Evolutionary conservation across 2,888 invertebrate species (phyloP).

Genomic region (Pheosia gnoma): DNA sequence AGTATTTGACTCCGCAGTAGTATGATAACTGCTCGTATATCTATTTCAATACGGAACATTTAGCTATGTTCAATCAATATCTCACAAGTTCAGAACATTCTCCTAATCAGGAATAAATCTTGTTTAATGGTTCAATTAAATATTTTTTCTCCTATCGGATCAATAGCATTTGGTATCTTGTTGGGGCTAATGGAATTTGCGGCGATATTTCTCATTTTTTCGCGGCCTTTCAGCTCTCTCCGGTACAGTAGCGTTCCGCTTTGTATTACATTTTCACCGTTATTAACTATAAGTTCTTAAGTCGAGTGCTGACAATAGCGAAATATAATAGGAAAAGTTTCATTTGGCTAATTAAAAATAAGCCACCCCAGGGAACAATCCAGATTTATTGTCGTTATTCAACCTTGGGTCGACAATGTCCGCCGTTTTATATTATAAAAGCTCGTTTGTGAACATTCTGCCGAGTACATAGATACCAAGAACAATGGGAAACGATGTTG

Average conservation of each 20-base stretch:
- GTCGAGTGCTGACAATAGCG: conserved; percentile 57
- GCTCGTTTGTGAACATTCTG: conserved; percentile 60
- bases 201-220: conserved; percentile 64
- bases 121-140: conserved; percentile 57
- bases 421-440: conserved; percentile 62
- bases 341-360: conserved; percentile 81
- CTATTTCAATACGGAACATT: too few species aligned
- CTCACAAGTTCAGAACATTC: too few species aligned
- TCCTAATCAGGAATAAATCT: too few species aligned
- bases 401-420: conserved; percentile 57
- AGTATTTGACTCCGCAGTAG: conserved; percentile 1
- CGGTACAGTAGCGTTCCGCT: conserved; percentile 44
- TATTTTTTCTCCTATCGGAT: conserved; percentile 60
- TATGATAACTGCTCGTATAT: background rate
- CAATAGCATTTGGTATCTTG: conserved; percentile 64
- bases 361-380: conserved; percentile 68
- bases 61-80: too few species aligned
- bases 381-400: conserved; percentile 71
- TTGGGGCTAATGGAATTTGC: conserved; percentile 72
- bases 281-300: conserved; percentile 38
- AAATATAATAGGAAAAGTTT: conserved; percentile 78
- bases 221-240: conserved; percentile 49
- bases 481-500: conserved; percentile 59
- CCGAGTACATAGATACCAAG: conserved; percentile 52
- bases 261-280: conserved; percentile 73